Percentiles rank a stretch among this genome's conserved stretches.
Conservation (phyloP, 2,113 vertebrate genomes). For the Copsychus sechellarum region DNA sequence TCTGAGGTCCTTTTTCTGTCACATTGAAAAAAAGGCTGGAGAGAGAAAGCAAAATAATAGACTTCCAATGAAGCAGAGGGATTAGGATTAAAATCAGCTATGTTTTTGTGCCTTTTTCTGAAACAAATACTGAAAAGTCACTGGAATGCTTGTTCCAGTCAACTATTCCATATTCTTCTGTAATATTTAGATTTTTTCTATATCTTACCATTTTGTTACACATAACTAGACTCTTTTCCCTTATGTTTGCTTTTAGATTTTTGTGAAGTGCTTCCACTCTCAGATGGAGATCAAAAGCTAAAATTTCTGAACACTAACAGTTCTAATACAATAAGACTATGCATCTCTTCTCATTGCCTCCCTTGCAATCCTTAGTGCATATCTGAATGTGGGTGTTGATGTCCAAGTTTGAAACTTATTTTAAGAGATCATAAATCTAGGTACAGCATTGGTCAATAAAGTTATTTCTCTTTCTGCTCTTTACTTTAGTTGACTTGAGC, state of each 20-base stretch:
- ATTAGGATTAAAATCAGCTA: not conserved
- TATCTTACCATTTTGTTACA: not conserved
- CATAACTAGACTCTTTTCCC: not conserved
- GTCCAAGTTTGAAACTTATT: not conserved
- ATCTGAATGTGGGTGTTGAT: not conserved
- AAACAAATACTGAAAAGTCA: not conserved
- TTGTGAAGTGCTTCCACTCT: not conserved
- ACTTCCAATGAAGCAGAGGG: not conserved
- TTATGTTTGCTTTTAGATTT: not conserved
- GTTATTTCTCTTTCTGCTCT: not conserved
- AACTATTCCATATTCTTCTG: not conserved
- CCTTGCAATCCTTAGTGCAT: fast-evolving
- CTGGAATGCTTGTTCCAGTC: not conserved
- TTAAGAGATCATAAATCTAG: not conserved
- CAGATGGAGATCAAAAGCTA: not conserved
- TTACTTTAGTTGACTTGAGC: not conserved
- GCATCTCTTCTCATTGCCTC: not conserved
- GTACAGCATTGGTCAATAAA: not conserved
- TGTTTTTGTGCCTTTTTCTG: not conserved
- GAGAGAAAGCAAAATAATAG: not conserved
- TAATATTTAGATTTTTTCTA: not conserved
- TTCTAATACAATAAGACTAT: not conserved
- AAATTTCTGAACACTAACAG: not conserved
- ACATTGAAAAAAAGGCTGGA: not conserved
- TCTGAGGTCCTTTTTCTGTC: not conserved